A percentile compares a stretch with the other conserved stretches of the same genome.
Conservation (phyloP, 2,888 invertebrate genomes). For the Gryllus longicercus region DNA sequence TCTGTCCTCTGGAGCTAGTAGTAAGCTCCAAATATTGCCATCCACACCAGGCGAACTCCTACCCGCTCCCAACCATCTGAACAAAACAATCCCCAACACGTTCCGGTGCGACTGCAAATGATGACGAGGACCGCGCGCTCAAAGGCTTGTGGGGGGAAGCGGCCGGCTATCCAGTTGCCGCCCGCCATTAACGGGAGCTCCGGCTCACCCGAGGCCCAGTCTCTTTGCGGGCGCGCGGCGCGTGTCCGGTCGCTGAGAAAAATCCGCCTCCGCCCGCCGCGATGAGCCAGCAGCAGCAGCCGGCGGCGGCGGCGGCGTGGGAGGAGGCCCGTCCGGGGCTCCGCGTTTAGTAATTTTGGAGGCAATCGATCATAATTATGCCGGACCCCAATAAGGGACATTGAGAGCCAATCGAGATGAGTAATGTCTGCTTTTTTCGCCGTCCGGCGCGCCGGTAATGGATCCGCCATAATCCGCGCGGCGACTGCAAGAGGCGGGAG, state of each 20-base stretch:
- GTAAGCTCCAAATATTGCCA: too few relatives aligned
- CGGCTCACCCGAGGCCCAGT: too few relatives aligned
- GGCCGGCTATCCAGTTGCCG: too few relatives aligned
- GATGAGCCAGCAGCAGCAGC: not conserved
- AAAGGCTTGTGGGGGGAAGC: too few relatives aligned
- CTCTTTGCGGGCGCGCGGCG: not conserved
- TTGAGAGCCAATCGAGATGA: conserved; percentile 1
- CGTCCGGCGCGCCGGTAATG: not conserved
- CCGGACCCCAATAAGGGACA: conserved; percentile 9
- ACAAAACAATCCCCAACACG: too few relatives aligned
- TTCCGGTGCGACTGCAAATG: too few relatives aligned
- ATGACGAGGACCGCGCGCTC: too few relatives aligned
- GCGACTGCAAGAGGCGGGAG: too few relatives aligned
- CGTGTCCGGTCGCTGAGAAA: not conserved
- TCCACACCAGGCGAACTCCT: too few relatives aligned
- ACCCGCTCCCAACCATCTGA: too few relatives aligned
- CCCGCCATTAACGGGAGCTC: too few relatives aligned
- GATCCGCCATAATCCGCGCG: not conserved
- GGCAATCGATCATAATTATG: conserved; percentile 17
- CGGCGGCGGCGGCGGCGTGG: not conserved
- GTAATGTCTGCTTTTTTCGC: conserved; percentile 6
- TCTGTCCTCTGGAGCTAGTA: too few relatives aligned
- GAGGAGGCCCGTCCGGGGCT: not conserved
- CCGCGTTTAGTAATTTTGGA: not conserved
- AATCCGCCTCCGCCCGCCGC: not conserved